Evolutionary conservation across 2,888 invertebrate genomes (phyloP).

Genomic region (Stenodema calcarata): DNA sequence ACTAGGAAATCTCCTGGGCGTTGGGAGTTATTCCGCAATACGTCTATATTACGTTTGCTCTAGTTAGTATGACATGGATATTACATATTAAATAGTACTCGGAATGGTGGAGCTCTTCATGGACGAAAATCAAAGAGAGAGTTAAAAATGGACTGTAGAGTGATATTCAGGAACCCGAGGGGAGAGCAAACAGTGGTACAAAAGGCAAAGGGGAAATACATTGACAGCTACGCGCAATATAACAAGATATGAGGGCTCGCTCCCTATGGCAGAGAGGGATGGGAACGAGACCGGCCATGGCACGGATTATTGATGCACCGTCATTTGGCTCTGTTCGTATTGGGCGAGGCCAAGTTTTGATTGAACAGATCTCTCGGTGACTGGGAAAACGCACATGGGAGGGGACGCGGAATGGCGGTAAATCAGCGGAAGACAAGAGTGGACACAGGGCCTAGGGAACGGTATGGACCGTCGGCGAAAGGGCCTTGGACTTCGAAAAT

Average conservation of each 20-base stretch:
- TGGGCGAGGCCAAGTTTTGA: slow-evolving; percentile 37
- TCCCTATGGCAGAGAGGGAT: background rate
- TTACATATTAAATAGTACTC: no score
- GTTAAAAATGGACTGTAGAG: background rate
- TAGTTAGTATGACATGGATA: no score
- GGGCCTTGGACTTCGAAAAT: background rate
- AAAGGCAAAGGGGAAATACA: slow-evolving; percentile 18
- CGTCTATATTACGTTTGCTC: no score
- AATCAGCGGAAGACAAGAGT: slow-evolving; percentile 46
- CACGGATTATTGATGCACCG: slow-evolving; percentile 32
- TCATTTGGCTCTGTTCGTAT: slow-evolving; percentile 1
- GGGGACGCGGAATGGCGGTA: slow-evolving; percentile 6
- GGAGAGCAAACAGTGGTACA: background rate
- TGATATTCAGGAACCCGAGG: background rate
- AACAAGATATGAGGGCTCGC: slow-evolving; percentile 13
- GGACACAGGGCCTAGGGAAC: background rate
- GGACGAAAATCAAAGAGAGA: no score
- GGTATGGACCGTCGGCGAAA: background rate
- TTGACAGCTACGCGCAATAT: slow-evolving; percentile 22
- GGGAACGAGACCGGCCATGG: background rate
- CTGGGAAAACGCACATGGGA: background rate
- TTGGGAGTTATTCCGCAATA: no score
- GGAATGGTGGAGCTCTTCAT: no score
- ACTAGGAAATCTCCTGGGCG: no score
- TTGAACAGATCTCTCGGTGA: slow-evolving; percentile 37